These are phyloP conservation scores for Sclerodermus sp. DNA, from an alignment of 2,888 invertebrate genomes.

Conservation along the genomic window DNA sequence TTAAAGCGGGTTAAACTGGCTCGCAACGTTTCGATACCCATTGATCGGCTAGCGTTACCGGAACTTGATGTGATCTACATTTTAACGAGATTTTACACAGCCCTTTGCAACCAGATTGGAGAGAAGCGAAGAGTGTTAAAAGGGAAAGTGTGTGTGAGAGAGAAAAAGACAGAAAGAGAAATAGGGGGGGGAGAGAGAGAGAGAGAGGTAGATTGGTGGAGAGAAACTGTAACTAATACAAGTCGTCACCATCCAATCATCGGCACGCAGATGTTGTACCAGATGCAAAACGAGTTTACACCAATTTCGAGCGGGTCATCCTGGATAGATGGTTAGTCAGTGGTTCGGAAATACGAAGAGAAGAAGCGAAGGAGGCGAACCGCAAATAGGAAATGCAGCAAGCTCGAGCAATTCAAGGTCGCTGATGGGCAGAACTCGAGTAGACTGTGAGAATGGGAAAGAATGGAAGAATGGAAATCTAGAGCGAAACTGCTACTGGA, in stretches of 20 bases:
- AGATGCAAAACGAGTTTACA: slow-evolving; percentile 34
- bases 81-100: slow-evolving; percentile 36
- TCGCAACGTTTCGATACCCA: not conserved
- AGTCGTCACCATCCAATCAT: slow-evolving; percentile 32
- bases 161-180: not conserved
- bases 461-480: no score
- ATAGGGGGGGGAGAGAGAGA: not conserved
- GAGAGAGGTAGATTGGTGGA: slow-evolving; percentile 4
- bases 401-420: no score
- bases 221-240: slow-evolving; percentile 9
- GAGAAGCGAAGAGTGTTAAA: not conserved
- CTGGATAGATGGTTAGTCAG: not conserved
- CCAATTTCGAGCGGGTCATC: slow-evolving; percentile 19
- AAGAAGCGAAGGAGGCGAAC: not conserved
- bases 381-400: no score
- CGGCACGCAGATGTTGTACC: slow-evolving; percentile 26
- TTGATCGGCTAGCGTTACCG: not conserved
- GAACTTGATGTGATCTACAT: slow-evolving; percentile 37
- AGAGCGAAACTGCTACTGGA: no score
- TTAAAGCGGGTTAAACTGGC: not conserved
- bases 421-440: no score
- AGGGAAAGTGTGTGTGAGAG: not conserved
- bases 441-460: no score
- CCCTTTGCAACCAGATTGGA: slow-evolving; percentile 17
- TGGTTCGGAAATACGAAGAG: not conserved